Evolutionary conservation across 2,113 vertebrate species (phyloP), one percentile per base, ranked within the genome.

Genomic region (Chionodraco myersi): DNA sequence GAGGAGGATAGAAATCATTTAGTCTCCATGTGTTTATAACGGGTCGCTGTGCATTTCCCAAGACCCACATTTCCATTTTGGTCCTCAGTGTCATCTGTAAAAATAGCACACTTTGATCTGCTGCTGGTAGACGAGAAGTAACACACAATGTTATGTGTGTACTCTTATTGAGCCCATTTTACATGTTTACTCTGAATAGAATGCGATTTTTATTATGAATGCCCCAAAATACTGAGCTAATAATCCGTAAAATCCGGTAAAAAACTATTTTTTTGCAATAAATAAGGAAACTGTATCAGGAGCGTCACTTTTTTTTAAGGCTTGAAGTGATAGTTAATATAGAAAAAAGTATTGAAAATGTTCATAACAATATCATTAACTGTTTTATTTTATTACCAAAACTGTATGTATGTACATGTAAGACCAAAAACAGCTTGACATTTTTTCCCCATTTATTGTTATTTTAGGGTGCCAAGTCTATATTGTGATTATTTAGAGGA

Each of bases 21-120:
- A 49, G 26, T 6, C 47, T 23, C 48, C 56, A 48, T 30, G 18
- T 15, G 70, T n/a, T 81, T 51, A 78, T 88, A 82, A 84, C 82
- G 47, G 88, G 81, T 85, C 83, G 79, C 60, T 59, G 4, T 79
- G 61, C n/a, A 70, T 88, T 84, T 87, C 84, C 82, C 75, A 66
- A 54, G 78, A 84, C 16, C 4, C 63, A 57, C 62, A 14, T 60
- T 53, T 83, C 44, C 72, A 47, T 80, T 82, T 72, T 70, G 49
- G 30, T 56, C 54, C 72, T 72, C 18, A 5, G 77, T 15, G 9
- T 73, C 80, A 66, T 66, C 83, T 62, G 68, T 62, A 86, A 81
- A 91, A 87, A 82, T 87, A 89, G 78, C 65, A 11, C 79, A 30
- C 26, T 82, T 60, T 79, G 54, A 86, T 80, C 10, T 41, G 72